Conservation (phyloP, 23 tunicate species). For the Styela clava region DNA sequence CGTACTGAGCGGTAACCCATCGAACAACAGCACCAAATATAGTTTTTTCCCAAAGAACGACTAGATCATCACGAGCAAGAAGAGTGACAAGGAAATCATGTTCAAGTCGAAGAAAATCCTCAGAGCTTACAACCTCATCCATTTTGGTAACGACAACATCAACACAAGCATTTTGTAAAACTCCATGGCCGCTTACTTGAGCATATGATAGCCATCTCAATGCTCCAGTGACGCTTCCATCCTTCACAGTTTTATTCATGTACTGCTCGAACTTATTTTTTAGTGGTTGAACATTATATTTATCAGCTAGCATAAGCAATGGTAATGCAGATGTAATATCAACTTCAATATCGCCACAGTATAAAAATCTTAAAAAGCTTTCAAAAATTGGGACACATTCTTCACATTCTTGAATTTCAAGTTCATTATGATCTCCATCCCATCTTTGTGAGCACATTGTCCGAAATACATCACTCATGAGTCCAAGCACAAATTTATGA, state of each 20-base stretch:
- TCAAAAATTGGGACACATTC: slow-evolving; percentile 87
- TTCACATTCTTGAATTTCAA: slow-evolving; percentile 70
- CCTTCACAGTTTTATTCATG: slow-evolving; percentile 32
- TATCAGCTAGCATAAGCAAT: slow-evolving; percentile 86
- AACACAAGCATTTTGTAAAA: slow-evolving; percentile 64
- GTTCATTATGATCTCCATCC: slow-evolving; percentile 51
- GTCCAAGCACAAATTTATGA: slow-evolving; percentile 74
- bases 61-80: slow-evolving; percentile 67
- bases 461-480: slow-evolving; percentile 92
- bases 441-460: slow-evolving; percentile 88
- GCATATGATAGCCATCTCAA: slow-evolving; percentile 83
- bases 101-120: slow-evolving; percentile 52
- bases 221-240: slow-evolving; percentile 78
- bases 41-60: slow-evolving; percentile 51
- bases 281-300: slow-evolving; percentile 83
- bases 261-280: slow-evolving; percentile 59
- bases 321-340: slow-evolving; percentile 71
- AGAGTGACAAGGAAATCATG: slow-evolving; percentile 50
- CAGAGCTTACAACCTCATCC: slow-evolving; percentile 53
- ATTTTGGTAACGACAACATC: slow-evolving; percentile 67
- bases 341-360: slow-evolving; percentile 65
- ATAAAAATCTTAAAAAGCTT: slow-evolving; percentile 59
- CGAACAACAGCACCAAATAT: slow-evolving; percentile 34
- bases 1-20: slow-evolving; percentile 10
- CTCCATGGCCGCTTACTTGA: slow-evolving; percentile 66